Conservation (phyloP, 2,797 vertebrate genomes). For the Anomalospiza imberbis region DNA sequence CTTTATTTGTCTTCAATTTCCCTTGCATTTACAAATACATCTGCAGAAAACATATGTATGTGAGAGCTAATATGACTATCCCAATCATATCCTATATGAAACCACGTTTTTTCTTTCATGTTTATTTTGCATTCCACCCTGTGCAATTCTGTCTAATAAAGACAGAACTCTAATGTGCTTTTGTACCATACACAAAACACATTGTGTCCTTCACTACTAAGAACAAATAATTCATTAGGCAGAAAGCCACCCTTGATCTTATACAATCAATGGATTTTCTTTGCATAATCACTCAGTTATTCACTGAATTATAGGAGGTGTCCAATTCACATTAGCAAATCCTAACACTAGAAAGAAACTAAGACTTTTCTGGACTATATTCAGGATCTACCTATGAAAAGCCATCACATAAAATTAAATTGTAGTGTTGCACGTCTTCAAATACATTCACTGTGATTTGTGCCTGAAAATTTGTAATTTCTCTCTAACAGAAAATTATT, state of each 20-base stretch:
- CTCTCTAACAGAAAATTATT: neutral
- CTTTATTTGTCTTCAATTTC: neutral
- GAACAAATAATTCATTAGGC: neutral
- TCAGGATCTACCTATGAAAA: neutral
- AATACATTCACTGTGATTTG: neutral
- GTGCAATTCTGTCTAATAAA: neutral
- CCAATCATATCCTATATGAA: neutral
- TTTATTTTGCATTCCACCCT: neutral
- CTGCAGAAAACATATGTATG: neutral
- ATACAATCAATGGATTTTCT: neutral
- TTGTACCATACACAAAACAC: neutral
- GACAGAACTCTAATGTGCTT: neutral
- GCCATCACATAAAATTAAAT: neutral
- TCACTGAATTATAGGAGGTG: neutral
- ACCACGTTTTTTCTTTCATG: neutral
- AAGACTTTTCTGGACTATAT: neutral
- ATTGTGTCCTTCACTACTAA: neutral
- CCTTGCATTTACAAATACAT: neutral
- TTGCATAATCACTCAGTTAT: neutral
- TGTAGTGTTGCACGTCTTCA: neutral
- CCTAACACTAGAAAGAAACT: neutral
- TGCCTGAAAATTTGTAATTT: neutral
- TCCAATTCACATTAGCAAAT: neutral
- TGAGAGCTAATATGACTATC: neutral
- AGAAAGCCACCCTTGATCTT: neutral